Evolutionary conservation across 2,113 vertebrate genomes (phyloP), one percentile per base, ranked within the genome.

Genomic region (Meleagris gallopavo): DNA sequence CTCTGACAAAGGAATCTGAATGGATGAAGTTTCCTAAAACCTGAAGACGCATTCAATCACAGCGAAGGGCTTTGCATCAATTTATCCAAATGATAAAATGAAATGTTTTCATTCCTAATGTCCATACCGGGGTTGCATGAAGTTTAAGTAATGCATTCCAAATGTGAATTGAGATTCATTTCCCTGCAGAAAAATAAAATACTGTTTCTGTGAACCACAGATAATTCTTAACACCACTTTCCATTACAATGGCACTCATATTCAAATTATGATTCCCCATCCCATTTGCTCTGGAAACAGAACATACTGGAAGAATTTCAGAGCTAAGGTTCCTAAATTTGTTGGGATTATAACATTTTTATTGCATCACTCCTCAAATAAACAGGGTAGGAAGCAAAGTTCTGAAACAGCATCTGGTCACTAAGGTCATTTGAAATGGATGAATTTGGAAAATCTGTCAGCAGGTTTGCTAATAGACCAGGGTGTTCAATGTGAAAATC

Each of bases 1-100:
- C 22, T 65, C 55, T 81, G 78, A 43, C 78, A 48, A 85, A 34
- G 41, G n/a, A 78, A 62, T 20, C 6, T 45, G 66, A 90, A 79
- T 36, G 27, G 57, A 64, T 71, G 27, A n/a, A 67, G 62, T 50
- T 62, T 48, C n/a, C 43, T 50, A 83, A 83, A 83, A 54, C 13
- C 46, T 9, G 16, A 82, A 66, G 71, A 88, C 19, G n/a, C 12
- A 71, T 8, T 45, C 46, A 43, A 16, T 43, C 41, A 43, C 45
- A 83, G 36, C 27, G 27, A 72, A 85, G 41, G 34, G 38, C 22
- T 88, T 83, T 90, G 38, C 27, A 79, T 64, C 21, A 29, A 27
- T 78, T 92, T 83, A 75, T 75, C 79, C 60, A 85, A 87, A 78
- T 58, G 52, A 82, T 62, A 93, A 83, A 91, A 81, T 25, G 69